These are phyloP conservation scores for Tringa solitaria DNA, from an alignment of 2,113 vertebrate genomes.

Conservation along the genomic window DNA sequence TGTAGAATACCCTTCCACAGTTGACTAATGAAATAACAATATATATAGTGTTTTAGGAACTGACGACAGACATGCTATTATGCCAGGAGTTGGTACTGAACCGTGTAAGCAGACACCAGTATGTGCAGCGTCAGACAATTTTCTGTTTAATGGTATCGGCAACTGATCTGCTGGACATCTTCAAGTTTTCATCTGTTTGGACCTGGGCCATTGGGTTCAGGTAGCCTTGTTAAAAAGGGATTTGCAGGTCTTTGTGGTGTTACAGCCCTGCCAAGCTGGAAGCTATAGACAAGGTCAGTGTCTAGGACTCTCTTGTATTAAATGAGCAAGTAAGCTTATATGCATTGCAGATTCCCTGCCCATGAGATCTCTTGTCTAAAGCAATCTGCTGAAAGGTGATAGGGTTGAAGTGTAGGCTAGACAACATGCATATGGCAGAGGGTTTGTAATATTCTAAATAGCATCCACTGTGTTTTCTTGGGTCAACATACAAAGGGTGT, in stretches of 20 bases:
- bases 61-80: slow-evolving; percentile 8
- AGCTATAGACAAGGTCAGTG: slow-evolving; percentile 81
- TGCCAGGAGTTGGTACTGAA: slow-evolving; percentile 2
- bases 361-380: slow-evolving; percentile 84
- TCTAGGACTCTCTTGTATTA: slow-evolving; percentile 84
- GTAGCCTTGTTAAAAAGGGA: slow-evolving; percentile 80
- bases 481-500: slow-evolving; percentile 68
- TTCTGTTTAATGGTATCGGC: slow-evolving; percentile 18
- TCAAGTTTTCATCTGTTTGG: slow-evolving; percentile 74
- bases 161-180: slow-evolving; percentile 67
- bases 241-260: slow-evolving; percentile 77
- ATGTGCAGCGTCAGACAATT: slow-evolving; percentile 7
- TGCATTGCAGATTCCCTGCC: slow-evolving; percentile 85
- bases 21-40: slow-evolving; percentile 30
- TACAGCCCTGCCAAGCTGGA: slow-evolving; percentile 78
- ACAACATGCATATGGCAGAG: slow-evolving; percentile 83
- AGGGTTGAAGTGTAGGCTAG: slow-evolving; percentile 78
- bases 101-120: slow-evolving; percentile 20
- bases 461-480: slow-evolving; percentile 72
- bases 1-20: background rate
- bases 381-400: slow-evolving; percentile 84
- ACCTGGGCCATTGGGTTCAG: slow-evolving; percentile 70
- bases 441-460: slow-evolving; percentile 78
- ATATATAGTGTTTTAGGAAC: slow-evolving; percentile 39
- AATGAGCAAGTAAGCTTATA: slow-evolving; percentile 82